Evolutionary conservation across 1,140 invertebrate species (phyloP), one percentile per base, ranked within the genome.

Genomic region (Caenorhabditis latens): DNA sequence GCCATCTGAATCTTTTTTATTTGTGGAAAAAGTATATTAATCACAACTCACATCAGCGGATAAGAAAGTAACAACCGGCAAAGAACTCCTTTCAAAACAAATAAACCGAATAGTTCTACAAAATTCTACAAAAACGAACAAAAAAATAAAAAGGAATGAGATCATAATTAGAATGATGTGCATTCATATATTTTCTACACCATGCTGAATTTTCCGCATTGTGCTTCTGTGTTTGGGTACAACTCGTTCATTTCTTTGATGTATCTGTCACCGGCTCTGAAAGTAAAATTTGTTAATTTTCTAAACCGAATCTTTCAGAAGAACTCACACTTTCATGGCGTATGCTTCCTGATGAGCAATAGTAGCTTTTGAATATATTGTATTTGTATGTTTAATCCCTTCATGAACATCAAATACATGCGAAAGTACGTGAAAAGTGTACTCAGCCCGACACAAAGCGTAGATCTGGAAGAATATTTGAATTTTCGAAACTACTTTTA

Each of bases 351-450:
- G 57, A 58, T 58, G 57, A 21, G 14, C 16, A 58, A n/a, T n/a
- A 21, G n/a, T 58, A 2, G 57, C 61, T 13, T 65, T 65, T 11
- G 24, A 32, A 42, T 65, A 65, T 7, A 65, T 40, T 9, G 61
- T 65, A 40, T 65, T 42, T 13, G 8, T 16, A 4, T 40, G 24
- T 65, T 65, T 65, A 9, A 65, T 65, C 9, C 61, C 61, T 65
- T 65, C 32, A 4, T 65, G 61, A 40, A 65, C 61, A 65, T 65
- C 16, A 11, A 65, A 65, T 9, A 65, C 61, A 13, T 65, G 61
- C 11, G 61, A 65, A 3, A 65, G 21, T 1, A 65, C 21, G 16
- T 65, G 13, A 11, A 65, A 65, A 14, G 21, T 65, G 24, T 65
- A 65, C 5, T 40, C 32, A 11, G 61, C 61, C 13, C 61, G 8